Conservation (phyloP, 2,888 invertebrate species). For the Heliconius sara region DNA sequence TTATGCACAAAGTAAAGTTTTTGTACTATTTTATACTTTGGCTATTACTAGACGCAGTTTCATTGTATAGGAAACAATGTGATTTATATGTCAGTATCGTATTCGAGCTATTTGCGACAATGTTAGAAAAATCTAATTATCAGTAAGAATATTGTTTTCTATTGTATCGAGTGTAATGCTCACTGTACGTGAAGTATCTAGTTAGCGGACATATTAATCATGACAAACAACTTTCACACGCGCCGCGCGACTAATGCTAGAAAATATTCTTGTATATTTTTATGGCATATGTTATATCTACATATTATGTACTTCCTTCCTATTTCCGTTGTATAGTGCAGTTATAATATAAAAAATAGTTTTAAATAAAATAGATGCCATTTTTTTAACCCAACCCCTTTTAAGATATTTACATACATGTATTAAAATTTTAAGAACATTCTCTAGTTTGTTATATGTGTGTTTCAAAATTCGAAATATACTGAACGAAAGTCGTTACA, state of each 20-base stretch:
- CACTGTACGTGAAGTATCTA: constrained; percentile 34
- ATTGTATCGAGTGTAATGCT: constrained; percentile 10
- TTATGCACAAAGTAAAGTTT: neutral
- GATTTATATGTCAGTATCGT: neutral
- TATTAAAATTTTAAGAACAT: neutral
- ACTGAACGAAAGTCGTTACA: constrained; percentile 37
- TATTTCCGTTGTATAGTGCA: constrained; percentile 50
- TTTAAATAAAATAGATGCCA: neutral
- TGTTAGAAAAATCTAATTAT: neutral
- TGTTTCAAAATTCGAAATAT: constrained; percentile 6
- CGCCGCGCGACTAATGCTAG: constrained; percentile 55
- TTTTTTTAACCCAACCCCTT: neutral
- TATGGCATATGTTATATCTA: constrained; percentile 42
- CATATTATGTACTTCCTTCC: constrained; percentile 64
- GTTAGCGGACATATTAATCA: constrained; percentile 54
- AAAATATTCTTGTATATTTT: constrained; percentile 60
- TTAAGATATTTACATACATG: neutral
- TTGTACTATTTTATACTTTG: neutral
- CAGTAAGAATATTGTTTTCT: constrained; percentile 21
- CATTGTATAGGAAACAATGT: constrained; percentile 8
- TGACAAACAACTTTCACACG: constrained; percentile 80
- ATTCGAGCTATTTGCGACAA: neutral
- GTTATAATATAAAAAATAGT: constrained; percentile 1
- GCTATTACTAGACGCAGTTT: neutral
- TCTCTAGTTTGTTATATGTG: neutral